Conservation (phyloP, 2,797 vertebrate species). For the Coregonus sp. region DNA sequence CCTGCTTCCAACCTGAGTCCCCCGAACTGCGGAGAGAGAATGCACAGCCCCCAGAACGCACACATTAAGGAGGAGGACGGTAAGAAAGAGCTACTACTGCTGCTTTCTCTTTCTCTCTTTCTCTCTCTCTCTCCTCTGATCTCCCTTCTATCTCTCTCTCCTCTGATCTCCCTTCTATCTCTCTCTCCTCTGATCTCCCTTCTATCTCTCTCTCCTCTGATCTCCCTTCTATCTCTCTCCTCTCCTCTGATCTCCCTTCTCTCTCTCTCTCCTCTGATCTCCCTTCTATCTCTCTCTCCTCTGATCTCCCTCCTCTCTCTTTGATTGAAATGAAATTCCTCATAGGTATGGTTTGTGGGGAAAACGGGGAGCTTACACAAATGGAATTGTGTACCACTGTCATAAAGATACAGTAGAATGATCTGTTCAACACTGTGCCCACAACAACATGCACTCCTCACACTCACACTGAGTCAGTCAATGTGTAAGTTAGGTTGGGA, state of each 20-base stretch:
- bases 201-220: too few relatives aligned
- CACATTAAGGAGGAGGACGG: constrained; percentile 91
- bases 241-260: neutral
- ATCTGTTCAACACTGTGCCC: neutral
- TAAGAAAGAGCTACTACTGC: constrained; percentile 59
- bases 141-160: too few relatives aligned
- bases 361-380: constrained; percentile 18
- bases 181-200: neutral
- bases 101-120: neutral
- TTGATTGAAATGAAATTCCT: constrained; percentile 19
- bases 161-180: neutral
- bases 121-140: too few relatives aligned
- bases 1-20: constrained; percentile 85
- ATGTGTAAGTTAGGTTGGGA: constrained; percentile 1
- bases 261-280: too few relatives aligned
- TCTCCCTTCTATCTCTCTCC: too few relatives aligned
- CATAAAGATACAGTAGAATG: neutral
- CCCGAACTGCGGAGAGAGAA: constrained; percentile 84
- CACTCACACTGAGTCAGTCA: neutral
- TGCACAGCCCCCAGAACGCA: constrained; percentile 89
- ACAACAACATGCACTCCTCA: neutral
- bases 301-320: neutral
- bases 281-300: neutral
- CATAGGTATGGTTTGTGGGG: constrained; percentile 10
- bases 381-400: neutral